These are phyloP conservation scores for Platanista minor DNA, from an alignment of 2,113 vertebrate species.

Conservation along the genomic window DNA sequence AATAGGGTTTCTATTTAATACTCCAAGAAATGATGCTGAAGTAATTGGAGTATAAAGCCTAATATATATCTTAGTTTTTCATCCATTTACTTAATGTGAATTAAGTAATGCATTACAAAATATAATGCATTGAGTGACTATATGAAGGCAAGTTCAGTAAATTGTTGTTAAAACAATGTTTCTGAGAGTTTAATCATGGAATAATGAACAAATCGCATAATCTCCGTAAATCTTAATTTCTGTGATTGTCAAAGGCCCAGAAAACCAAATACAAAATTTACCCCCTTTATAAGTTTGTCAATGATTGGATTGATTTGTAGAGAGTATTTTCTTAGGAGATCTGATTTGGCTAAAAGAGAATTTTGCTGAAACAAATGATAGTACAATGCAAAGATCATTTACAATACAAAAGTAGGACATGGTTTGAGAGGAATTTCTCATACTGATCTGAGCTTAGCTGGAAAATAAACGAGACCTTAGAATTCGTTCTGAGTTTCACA, in stretches of 20 bases:
- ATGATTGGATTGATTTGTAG: neutral
- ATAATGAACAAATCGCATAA: neutral
- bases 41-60: neutral
- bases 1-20: neutral
- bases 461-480: neutral
- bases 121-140: neutral
- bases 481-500: neutral
- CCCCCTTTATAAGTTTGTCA: neutral
- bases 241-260: neutral
- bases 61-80: neutral
- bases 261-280: conserved; percentile 11
- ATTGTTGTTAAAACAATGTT: neutral
- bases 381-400: neutral
- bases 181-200: neutral
- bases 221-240: neutral
- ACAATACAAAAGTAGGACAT: neutral
- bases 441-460: neutral
- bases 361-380: neutral
- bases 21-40: neutral
- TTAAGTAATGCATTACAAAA: neutral
- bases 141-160: neutral
- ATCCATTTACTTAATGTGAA: neutral
- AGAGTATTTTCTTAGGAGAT: neutral
- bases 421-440: neutral
- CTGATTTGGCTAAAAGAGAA: neutral